phyloP scores from a whole-genome alignment of 2,888 invertebrate genomes.

The Amblyjoppa fuscipennis region DNA sequence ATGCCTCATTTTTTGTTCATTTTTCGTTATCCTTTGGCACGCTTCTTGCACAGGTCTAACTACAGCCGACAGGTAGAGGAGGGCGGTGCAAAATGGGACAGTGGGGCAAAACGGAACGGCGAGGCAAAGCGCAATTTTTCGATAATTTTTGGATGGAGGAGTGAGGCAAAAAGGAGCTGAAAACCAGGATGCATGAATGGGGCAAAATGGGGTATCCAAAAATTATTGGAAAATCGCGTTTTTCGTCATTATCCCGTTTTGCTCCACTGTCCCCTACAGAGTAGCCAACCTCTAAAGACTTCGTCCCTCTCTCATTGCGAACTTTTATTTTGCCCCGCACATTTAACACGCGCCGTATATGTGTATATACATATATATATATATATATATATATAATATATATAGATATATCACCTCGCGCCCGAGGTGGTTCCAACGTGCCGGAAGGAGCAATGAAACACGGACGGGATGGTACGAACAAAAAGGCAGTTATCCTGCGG shows the following conservation, averaged over 20 bases:
- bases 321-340: constrained; percentile 44
- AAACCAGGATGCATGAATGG: too few species aligned
- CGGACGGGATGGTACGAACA: constrained; percentile 62
- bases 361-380: too few species aligned
- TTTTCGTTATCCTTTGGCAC: constrained; percentile 13
- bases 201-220: too few species aligned
- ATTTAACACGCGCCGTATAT: constrained; percentile 17
- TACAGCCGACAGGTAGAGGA: background rate
- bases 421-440: background rate
- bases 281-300: constrained; percentile 16
- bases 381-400: background rate
- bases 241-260: too few species aligned
- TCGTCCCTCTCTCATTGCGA: constrained; percentile 2
- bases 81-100: too few species aligned
- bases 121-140: too few species aligned
- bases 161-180: too few species aligned
- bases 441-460: constrained; percentile 55
- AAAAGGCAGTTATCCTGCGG: constrained; percentile 39
- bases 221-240: too few species aligned
- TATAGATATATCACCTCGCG: background rate
- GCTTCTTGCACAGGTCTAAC: constrained; percentile 1
- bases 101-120: too few species aligned
- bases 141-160: too few species aligned
- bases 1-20: constrained; percentile 24
- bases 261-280: background rate